Conservation (phyloP, 64 coral and sea anemone species). For the Dendrophyllia cribrosa region DNA sequence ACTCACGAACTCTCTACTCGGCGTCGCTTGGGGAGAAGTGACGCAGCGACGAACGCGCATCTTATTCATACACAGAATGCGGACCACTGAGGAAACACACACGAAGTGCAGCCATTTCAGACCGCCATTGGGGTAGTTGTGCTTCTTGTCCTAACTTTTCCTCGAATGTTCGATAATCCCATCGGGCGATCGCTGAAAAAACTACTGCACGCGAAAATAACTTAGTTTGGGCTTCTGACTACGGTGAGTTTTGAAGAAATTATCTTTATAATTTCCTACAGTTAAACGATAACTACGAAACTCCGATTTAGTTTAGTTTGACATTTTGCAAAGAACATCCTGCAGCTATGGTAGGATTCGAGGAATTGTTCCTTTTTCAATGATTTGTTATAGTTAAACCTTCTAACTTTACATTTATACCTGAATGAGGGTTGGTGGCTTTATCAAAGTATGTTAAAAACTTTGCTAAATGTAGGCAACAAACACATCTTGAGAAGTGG, state of each 20-base stretch:
- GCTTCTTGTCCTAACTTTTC: conserved; percentile 84
- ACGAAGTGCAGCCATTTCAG: conserved; percentile 69
- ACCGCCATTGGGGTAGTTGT: conserved; percentile 92
- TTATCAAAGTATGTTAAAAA: conserved; percentile 47
- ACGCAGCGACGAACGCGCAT: conserved; percentile 94
- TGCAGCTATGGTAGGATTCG: conserved; percentile 9
- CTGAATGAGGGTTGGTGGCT: neutral
- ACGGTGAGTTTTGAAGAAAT: conserved; percentile 54
- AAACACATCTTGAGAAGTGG: conserved; percentile 95
- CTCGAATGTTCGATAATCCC: conserved; percentile 48
- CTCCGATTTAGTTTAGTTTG: conserved; percentile 83
- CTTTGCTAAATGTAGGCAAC: conserved; percentile 79
- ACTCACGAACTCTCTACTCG: conserved; percentile 71
- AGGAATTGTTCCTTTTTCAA: conserved; percentile 33
- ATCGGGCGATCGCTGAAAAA: conserved; percentile 9
- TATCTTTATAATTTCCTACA: neutral
- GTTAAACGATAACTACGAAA: conserved; percentile 67
- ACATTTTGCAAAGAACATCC: conserved; percentile 83
- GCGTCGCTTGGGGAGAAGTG: conserved; percentile 98
- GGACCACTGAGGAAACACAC: conserved; percentile 92
- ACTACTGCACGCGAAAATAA: conserved; percentile 25
- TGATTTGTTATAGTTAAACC: conserved; percentile 67
- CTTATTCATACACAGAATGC: conserved; percentile 87
- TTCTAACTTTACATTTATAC: conserved; percentile 74
- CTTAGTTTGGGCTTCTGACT: conserved; percentile 48